phyloP scores from a whole-genome alignment of 2,113 vertebrate species.

The Prinia subflava region DNA sequence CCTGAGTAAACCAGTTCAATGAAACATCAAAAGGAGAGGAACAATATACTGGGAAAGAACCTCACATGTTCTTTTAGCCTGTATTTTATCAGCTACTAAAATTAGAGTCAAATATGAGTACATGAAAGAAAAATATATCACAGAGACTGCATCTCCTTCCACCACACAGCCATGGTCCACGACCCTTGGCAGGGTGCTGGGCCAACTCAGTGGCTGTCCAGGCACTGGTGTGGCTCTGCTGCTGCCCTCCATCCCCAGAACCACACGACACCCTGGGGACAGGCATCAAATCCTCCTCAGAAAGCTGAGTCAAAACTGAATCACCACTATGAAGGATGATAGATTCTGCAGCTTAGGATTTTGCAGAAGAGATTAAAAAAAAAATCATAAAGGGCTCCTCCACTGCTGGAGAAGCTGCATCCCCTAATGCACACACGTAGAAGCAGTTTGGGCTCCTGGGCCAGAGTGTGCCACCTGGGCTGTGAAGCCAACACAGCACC shows the following conservation, averaged over 20 bases:
- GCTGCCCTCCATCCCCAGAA: not conserved
- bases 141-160: not conserved
- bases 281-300: not conserved
- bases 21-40: not conserved
- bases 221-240: not conserved
- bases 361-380: not conserved
- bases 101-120: not conserved
- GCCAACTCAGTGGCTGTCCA: rapidly evolving
- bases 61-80: not conserved
- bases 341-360: not conserved
- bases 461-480: not conserved
- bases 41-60: not conserved
- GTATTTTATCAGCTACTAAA: not conserved
- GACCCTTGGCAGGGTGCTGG: rapidly evolving
- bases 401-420: not conserved
- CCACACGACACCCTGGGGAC: rapidly evolving
- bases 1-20: not conserved
- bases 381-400: not conserved
- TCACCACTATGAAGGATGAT: not conserved
- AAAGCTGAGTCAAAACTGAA: not conserved
- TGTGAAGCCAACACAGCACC: not conserved
- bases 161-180: rapidly evolving
- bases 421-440: rapidly evolving
- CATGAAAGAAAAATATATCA: not conserved
- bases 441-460: not conserved